These are phyloP conservation scores for Paguma larvata DNA, from an alignment of 2,797 vertebrate genomes.

Conservation along the genomic window DNA sequence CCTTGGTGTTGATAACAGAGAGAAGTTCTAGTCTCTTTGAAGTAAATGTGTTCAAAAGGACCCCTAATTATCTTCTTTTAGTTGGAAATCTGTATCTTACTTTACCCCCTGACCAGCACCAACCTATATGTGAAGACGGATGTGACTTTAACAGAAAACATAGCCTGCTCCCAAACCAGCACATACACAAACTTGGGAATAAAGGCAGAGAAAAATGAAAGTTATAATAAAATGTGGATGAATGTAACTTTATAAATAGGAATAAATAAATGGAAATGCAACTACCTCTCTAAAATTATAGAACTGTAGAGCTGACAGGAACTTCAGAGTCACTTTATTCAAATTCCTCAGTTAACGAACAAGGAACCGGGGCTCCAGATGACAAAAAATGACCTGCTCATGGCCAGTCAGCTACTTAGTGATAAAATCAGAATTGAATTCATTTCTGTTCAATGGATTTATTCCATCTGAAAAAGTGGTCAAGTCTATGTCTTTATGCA, in stretches of 20 bases:
- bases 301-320: neutral
- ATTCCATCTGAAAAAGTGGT: constrained; percentile 13
- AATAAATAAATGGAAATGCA: neutral
- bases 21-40: constrained; percentile 35
- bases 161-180: neutral
- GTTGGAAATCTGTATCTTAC: neutral
- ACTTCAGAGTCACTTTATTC: neutral
- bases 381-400: neutral
- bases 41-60: neutral
- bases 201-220: neutral
- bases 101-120: neutral
- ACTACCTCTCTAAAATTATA: constrained; percentile 9
- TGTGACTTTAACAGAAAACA: neutral
- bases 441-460: neutral
- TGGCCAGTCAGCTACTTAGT: neutral
- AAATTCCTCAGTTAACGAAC: neutral
- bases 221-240: constrained; percentile 16
- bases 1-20: constrained; percentile 15
- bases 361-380: neutral
- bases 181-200: neutral
- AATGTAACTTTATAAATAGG: neutral
- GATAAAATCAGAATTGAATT: constrained; percentile 8
- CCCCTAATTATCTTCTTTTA: constrained; percentile 2
- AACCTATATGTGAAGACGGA: neutral
- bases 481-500: neutral